Evolutionary conservation across 2,888 invertebrate species (phyloP).

Genomic region (Dichetophora obliterata): DNA sequence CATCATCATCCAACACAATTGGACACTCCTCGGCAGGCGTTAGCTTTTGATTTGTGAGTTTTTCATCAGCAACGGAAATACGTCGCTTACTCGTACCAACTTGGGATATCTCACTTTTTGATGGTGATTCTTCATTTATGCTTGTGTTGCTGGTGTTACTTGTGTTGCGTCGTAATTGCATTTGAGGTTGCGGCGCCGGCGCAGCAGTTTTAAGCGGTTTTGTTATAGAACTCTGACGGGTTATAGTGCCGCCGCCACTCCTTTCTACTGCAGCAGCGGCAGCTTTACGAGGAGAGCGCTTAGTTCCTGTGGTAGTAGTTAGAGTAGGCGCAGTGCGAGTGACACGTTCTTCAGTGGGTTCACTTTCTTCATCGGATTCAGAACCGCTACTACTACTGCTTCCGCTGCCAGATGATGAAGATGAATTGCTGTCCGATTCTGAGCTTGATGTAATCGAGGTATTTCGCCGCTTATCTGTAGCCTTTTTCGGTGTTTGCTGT

Average conservation of each 20-base stretch:
- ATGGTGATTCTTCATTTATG: conserved; percentile 8
- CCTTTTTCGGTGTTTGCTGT: conserved; percentile 46
- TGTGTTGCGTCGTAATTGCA: conserved; percentile 51
- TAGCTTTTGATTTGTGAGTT: not conserved
- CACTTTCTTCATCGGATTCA: conserved; percentile 51
- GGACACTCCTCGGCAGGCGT: conserved; percentile 23
- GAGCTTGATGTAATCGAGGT: conserved; percentile 60
- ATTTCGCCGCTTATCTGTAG: conserved; percentile 54
- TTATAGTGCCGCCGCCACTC: conserved; percentile 40
- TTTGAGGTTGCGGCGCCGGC: conserved; percentile 50
- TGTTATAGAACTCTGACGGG: conserved; percentile 53
- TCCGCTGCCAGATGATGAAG: conserved; percentile 57
- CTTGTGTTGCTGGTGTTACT: conserved; percentile 48
- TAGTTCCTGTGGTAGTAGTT: conserved; percentile 41
- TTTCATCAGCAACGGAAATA: conserved; percentile 29
- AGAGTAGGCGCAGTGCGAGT: conserved; percentile 32
- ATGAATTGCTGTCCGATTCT: conserved; percentile 58
- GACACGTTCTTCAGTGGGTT: conserved; percentile 46
- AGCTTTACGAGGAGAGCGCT: conserved; percentile 60
- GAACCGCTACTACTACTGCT: conserved; percentile 57
- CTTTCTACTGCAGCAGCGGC: conserved; percentile 42
- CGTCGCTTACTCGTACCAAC: conserved; percentile 5
- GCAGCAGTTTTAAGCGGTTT: conserved; percentile 57
- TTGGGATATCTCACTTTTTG: conserved; percentile 30
- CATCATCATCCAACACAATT: conserved; percentile 50